A percentile compares a stretch with the other conserved stretches of the same genome.
These are phyloP conservation scores for Sesia apiformis DNA, from an alignment of 2,888 invertebrate species.

Conservation along the genomic window DNA sequence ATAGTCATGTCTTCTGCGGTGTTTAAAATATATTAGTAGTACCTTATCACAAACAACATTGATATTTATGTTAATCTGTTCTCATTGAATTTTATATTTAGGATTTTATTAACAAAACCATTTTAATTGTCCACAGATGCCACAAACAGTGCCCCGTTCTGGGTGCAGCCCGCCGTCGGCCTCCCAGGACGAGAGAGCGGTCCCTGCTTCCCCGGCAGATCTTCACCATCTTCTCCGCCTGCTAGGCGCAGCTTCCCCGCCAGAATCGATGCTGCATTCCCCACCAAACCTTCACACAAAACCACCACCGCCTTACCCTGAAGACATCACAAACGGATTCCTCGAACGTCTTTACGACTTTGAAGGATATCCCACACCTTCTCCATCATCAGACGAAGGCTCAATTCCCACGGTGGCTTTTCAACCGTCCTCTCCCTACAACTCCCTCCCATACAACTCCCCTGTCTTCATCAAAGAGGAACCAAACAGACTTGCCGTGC, in stretches of 20 bases:
- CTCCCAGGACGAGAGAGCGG: constrained; percentile 79
- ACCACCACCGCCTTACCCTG: constrained; percentile 59
- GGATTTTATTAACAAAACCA: not conserved
- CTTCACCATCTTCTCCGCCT: constrained; percentile 61
- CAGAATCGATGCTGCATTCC: constrained; percentile 65
- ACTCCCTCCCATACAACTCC: constrained; percentile 47
- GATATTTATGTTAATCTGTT: too few species aligned
- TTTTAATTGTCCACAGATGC: constrained; percentile 78
- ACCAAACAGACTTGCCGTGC: constrained; percentile 65
- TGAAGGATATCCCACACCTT: constrained; percentile 64
- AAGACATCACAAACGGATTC: constrained; percentile 47
- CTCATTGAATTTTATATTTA: too few species aligned
- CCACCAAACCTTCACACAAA: constrained; percentile 58
- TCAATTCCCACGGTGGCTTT: constrained; percentile 72
- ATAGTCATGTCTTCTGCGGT: too few species aligned
- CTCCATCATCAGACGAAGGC: constrained; percentile 71
- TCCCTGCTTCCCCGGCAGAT: constrained; percentile 71
- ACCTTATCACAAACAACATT: too few species aligned
- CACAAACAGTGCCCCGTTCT: constrained; percentile 86
- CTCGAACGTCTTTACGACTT: constrained; percentile 67
- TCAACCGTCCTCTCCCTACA: constrained; percentile 73
- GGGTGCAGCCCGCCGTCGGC: constrained; percentile 85
- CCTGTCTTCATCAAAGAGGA: constrained; percentile 67
- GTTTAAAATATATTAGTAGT: too few species aligned
- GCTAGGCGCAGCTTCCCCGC: constrained; percentile 65